Evolutionary conservation across 2,113 vertebrate species (phyloP).

Genomic region (Felis chaus): DNA sequence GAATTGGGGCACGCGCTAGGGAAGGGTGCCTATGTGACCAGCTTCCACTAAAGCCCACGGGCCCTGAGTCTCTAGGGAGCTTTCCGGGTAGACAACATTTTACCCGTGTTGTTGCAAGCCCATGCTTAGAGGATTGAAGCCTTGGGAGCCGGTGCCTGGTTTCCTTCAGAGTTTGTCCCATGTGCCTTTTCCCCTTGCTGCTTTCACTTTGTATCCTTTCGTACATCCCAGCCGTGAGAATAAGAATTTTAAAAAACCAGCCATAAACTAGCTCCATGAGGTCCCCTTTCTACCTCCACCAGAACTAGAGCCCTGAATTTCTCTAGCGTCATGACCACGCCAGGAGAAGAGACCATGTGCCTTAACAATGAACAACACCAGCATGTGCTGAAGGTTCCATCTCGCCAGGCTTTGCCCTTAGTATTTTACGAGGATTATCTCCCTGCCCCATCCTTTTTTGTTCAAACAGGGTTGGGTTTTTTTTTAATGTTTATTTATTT

Average conservation of each 20-base stretch:
- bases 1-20: neutral
- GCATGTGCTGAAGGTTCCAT: neutral
- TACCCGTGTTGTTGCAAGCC: neutral
- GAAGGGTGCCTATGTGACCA: neutral
- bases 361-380: neutral
- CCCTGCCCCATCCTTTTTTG: neutral
- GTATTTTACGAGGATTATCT: neutral
- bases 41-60: neutral
- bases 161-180: neutral
- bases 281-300: neutral
- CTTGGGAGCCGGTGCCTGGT: neutral
- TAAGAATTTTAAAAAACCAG: neutral
- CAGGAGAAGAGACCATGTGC: neutral
- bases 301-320: neutral
- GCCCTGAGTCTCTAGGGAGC: neutral
- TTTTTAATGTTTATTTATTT: too few relatives aligned
- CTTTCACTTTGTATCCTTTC: neutral
- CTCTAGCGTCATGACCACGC: neutral
- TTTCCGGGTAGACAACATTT: neutral
- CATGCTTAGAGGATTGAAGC: neutral
- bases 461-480: too few relatives aligned
- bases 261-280: neutral
- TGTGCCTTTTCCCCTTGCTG: neutral
- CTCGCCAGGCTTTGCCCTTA: neutral
- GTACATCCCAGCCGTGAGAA: neutral